Base-by-base conservation (phyloP, 1,140 invertebrate species). In the Phymastichus coffea region DNA sequence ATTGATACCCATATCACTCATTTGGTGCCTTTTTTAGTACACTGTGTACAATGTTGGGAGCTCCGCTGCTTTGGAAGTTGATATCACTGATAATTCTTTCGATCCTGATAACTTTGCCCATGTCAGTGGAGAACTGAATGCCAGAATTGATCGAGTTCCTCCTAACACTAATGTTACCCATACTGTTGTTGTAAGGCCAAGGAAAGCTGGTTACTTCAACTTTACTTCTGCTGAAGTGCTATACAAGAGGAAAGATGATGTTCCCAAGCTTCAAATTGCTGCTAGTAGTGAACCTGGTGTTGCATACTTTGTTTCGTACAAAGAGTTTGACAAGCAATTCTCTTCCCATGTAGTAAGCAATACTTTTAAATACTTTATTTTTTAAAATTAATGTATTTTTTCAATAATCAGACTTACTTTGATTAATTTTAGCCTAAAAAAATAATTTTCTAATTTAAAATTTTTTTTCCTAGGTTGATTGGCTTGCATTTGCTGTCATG, bases 321-420 rank as follows among this genome's bases (percentile, higher is more conserved):
- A 90, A 71, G 97, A 99, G 78, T 99, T 95, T 76, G 94, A 99
- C 77, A 93, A 96, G 75, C 94, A 95, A 75, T 99, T 99, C 82
- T 98, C 95, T 52, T 95, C 95, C 28, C 97, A 98, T 82, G 89
- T 95, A 71, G 90, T 90, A 83, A 85, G 81, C 81, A 73, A 23
- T 52, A 43, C 44, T 30, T 41, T 33, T 47, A 33, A 25, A n/a
- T n/a, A 48, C 14, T 15, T 25, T 8, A 17, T 35, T 35, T 7
- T 22, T 37, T 51, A 3, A n/a, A 26, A 44, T 17, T 41, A 37
- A 41, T 41, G 15, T 48, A 40, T 38, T 56, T 20, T 41, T 40
- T n/a, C n/a, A n/a, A n/a, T n/a, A 61, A 59, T 49, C 28, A 47
- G n/a, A 48, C 40, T 35, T 47, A 49, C 46, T 61, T 46, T 62